A percentile compares a stretch with the other conserved stretches of the same genome.
These are phyloP conservation scores for Pelvicachromis taeniatus DNA, from an alignment of 2,113 vertebrate genomes.

Conservation along the genomic window DNA sequence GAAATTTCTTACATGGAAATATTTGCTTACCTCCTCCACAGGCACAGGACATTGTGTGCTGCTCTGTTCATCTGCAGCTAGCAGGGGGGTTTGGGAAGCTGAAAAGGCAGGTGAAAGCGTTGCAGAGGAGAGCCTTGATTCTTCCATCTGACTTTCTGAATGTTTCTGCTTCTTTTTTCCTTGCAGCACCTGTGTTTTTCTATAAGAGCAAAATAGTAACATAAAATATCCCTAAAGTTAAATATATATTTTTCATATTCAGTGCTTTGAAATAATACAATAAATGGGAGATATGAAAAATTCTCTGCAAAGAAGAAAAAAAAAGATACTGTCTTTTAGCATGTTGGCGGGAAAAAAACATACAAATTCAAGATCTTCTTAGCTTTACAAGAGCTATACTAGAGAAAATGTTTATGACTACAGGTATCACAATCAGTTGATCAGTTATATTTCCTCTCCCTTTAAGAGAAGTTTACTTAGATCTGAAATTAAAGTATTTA, in stretches of 20 bases:
- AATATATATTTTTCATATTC: neutral
- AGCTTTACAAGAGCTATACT: too few species aligned
- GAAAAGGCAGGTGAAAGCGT: neutral
- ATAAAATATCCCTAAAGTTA: neutral
- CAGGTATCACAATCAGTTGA: neutral
- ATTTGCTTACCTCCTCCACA: constrained; percentile 75
- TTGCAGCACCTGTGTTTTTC: constrained; percentile 1
- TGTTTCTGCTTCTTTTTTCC: neutral
- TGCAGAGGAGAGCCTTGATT: neutral
- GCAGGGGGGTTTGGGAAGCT: neutral
- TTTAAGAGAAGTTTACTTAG: neutral
- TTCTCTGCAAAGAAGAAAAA: neutral
- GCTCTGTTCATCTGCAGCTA: neutral
- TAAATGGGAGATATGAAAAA: neutral
- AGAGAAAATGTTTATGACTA: too few species aligned
- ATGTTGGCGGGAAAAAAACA: neutral
- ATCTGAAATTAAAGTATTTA: neutral
- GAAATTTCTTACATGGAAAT: neutral
- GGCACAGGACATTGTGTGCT: neutral
- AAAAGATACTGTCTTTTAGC: neutral
- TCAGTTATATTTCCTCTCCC: neutral
- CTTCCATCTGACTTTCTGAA: neutral
- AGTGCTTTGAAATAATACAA: neutral
- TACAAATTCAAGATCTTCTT: neutral
- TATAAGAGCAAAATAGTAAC: neutral